phyloP scores from a whole-genome alignment of 2,113 vertebrate genomes.

The Maccullochella peelii region DNA sequence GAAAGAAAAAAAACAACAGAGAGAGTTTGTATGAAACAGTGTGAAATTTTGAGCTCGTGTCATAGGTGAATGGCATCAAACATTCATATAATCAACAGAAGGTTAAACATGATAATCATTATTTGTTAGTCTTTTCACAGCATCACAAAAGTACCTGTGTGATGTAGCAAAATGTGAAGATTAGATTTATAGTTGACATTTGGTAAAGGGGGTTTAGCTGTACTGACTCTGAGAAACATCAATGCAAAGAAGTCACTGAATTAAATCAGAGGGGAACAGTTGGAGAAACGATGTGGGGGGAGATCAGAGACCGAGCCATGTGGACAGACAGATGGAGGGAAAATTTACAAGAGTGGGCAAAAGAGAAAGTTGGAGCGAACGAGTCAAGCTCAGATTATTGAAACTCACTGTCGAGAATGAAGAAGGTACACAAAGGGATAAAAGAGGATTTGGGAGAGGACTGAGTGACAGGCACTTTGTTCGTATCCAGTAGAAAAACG shows the following conservation, averaged over 20 bases:
- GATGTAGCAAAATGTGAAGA: not conserved
- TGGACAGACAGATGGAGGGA: not conserved
- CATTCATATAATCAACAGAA: not conserved
- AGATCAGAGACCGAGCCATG: not conserved
- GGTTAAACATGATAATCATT: not conserved
- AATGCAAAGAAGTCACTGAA: not conserved
- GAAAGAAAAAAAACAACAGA: not conserved
- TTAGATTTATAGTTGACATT: not conserved
- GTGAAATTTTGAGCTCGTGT: not conserved
- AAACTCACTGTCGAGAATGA: slow-evolving; percentile 9
- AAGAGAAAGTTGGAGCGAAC: slow-evolving; percentile 35
- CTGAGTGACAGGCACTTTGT: slow-evolving; percentile 74
- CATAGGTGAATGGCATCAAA: not conserved
- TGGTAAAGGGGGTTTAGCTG: not conserved
- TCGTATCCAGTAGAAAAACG: slow-evolving; percentile 60
- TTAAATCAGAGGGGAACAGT: not conserved
- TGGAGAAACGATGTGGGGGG: not conserved
- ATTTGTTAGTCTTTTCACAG: not conserved
- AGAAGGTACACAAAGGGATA: slow-evolving; percentile 21
- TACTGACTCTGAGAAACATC: not conserved
- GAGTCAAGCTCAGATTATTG: slow-evolving; percentile 29
- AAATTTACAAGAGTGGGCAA: not conserved
- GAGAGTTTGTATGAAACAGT: not conserved
- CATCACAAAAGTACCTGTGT: not conserved
- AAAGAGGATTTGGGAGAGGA: slow-evolving; percentile 59